phyloP scores from a whole-genome alignment of 2,888 invertebrate genomes.

The Dioctria linearis region DNA sequence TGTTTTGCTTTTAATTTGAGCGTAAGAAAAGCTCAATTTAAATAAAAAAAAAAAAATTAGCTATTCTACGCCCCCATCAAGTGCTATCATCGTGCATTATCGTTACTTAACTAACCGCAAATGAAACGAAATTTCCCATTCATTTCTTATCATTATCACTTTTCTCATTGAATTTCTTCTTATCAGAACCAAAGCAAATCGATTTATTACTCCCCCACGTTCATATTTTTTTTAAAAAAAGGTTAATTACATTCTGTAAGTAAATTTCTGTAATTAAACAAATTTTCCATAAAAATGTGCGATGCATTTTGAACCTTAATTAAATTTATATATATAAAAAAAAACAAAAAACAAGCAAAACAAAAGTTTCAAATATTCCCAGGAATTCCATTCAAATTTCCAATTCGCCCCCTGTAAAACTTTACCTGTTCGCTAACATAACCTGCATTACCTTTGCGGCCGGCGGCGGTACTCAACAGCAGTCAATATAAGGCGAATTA shows the following conservation, averaged over 20 bases:
- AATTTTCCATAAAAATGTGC: too few species aligned
- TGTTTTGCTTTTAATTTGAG: too few species aligned
- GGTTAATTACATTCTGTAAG: too few species aligned
- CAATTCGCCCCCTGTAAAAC: too few species aligned
- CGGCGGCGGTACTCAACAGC: background rate
- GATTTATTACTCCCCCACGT: background rate
- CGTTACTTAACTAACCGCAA: background rate
- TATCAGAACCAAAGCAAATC: constrained; percentile 3
- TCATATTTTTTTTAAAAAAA: background rate
- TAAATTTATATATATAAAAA: too few species aligned
- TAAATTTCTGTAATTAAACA: too few species aligned
- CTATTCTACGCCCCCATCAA: background rate
- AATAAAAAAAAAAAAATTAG: background rate
- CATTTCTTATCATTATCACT: background rate
- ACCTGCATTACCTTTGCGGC: constrained; percentile 33
- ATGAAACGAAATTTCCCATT: background rate
- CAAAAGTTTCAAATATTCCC: too few species aligned
- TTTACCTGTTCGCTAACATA: too few species aligned
- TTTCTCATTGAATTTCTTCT: background rate
- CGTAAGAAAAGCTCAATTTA: background rate
- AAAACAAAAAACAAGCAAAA: too few species aligned
- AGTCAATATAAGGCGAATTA: too few species aligned
- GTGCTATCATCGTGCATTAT: background rate
- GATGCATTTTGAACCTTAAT: too few species aligned
- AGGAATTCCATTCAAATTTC: too few species aligned